Base-by-base conservation (phyloP, 2,797 vertebrate genomes). In the Micropoecilia bifurca region DNA sequence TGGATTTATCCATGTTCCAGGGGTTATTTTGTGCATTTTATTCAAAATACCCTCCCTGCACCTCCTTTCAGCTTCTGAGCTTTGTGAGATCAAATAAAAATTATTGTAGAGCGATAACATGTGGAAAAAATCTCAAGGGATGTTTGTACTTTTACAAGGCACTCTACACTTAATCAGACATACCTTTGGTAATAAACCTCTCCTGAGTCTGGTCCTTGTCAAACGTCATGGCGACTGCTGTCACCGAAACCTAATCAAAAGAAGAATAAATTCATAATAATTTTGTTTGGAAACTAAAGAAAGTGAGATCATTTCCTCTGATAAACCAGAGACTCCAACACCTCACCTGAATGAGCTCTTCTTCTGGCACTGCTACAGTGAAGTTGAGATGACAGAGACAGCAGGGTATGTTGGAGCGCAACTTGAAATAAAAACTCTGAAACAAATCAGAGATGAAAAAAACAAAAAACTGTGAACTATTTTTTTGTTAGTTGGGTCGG, bases 351-450 rank as follows among this genome's bases (percentile, higher is more conserved):
- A 99, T 97, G 89, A 99, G 95, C 85, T 99, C 99, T 90, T 99
- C 99, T 88, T 99, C 99, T 80, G 99, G 99, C 75, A 99, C 96
- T 41, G 98, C 97, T 10, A 99, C 98, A 1, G 97, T 96, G 82
- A 99, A 99, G 94, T 99, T 99, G 25, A 99, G 96, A 82, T 98
- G 98, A 94, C 98, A 99, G 61, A 99, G 96, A 83, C 99, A 99
- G 94, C 99, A 99, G 71, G 99, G 99, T 74, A 97, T 95, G 98
- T 99, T 99, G 4, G 98, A 99, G 2, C 99, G 97, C 39, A 99
- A 95, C 90, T 99, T 99, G 93, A 99, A 99, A 95, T 99, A 99
- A 76, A 99, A 96, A 91, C 97, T 99, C 99, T 99, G 94, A 20
- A 90, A 91, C n/a, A 83, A 78, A 85, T n/a, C 79, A 10, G 75